A percentile compares a stretch with the other conserved stretches of the same genome.
phyloP scores from a whole-genome alignment of 2,888 invertebrate genomes.

The Exocentrus adspersus region DNA sequence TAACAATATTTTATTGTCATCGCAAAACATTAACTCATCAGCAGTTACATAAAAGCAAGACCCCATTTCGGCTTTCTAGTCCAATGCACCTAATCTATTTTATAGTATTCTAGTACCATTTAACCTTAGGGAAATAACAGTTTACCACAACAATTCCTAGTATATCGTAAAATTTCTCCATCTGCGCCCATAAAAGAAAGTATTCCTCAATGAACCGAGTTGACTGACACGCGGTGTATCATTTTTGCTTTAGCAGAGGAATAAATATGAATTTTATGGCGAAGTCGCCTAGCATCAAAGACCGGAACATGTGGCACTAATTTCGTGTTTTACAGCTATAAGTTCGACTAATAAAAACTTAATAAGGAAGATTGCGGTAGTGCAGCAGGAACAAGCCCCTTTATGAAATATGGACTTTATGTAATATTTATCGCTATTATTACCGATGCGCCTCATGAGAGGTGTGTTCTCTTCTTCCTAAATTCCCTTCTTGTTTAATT shows the following conservation, averaged over 20 bases:
- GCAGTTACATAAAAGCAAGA: background rate
- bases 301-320: conserved; percentile 7
- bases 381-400: background rate
- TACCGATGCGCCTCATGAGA: no score
- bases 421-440: no score
- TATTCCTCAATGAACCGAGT: background rate
- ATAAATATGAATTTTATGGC: conserved; percentile 8
- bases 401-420: no score
- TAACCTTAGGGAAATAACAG: background rate
- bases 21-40: no score
- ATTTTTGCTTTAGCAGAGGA: background rate
- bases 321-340: conserved; percentile 9
- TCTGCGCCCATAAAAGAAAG: background rate
- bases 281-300: conserved; percentile 13
- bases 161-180: background rate
- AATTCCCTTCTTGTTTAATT: no score
- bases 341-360: conserved; percentile 7
- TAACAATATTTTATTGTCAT: background rate
- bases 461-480: no score
- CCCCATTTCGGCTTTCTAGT: background rate
- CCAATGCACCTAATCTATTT: background rate
- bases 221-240: background rate
- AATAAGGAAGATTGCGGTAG: conserved; percentile 7
- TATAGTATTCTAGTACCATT: background rate
- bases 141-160: background rate